Evolutionary conservation across 2,113 vertebrate genomes (phyloP), one percentile per base, ranked within the genome.

Genomic region (Hydrolagus affinis): DNA sequence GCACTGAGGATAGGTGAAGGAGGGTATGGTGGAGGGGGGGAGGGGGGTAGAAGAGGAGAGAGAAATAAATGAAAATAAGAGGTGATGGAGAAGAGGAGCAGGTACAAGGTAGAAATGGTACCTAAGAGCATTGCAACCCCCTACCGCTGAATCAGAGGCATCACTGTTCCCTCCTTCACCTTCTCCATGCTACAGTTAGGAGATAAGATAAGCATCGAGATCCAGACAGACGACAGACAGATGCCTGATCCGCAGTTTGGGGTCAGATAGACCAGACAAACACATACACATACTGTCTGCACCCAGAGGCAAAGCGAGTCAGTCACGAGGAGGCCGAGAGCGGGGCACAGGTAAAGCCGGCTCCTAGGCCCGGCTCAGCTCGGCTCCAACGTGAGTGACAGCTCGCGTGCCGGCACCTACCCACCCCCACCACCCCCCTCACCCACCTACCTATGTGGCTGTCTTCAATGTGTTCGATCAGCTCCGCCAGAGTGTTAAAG

Each of bases 381-480:
- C 14, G 28, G 78, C 60, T 83, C 62, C 44, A 44, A 44, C 44
- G 44, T 44, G 44, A 44, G 44, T 83, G 78, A 83, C 78, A 83
- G 78, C 62, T 80, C 59, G 64, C 2, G 76, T 66, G 7, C 77
- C 14, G 77, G 77, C 21, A 11, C 77, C 21, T 3, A 21, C 25
- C 10, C n/a, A 56, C 44, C n/a, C n/a, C n/a, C n/a, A n/a, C n/a
- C n/a, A n/a, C n/a, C n/a, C n/a, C n/a, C n/a, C 62, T 25, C 12
- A 12, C 21, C 8, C 59, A 69, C 72, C 75, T 78, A 86, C 86
- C 86, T 60, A 86, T 86, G 86, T 86, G 86, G 17, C 57, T 86
- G 75, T 86, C 86, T 56, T 86, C 86, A 2, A 86, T 86, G 75
- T 86, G 86, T 73, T 86, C 86, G 75, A 86, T 86, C 7, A 86